phyloP scores from a whole-genome alignment of 2,888 invertebrate species.

The Limnephilus rhombicus region DNA sequence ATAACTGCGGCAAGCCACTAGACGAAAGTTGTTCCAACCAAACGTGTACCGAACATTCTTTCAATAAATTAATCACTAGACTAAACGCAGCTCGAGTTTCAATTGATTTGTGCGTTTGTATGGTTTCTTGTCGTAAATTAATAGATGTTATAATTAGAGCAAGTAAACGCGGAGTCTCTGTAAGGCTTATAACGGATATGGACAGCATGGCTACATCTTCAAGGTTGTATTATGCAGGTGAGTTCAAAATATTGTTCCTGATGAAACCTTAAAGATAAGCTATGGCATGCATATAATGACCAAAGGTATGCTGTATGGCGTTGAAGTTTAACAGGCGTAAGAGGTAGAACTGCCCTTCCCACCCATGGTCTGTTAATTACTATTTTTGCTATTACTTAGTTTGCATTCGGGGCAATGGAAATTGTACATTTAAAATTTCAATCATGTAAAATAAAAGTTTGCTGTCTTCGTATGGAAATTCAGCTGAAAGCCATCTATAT shows the following conservation, averaged over 20 bases:
- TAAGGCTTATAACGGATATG: conserved; percentile 18
- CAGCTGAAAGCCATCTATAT: too few relatives aligned
- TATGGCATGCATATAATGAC: too few relatives aligned
- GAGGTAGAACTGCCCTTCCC: too few relatives aligned
- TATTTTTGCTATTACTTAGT: too few relatives aligned
- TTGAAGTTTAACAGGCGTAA: too few relatives aligned
- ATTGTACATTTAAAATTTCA: too few relatives aligned
- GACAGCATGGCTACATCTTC: background rate
- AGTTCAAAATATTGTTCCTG: background rate
- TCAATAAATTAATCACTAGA: conserved; percentile 1
- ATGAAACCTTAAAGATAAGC: background rate
- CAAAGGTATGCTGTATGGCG: too few relatives aligned
- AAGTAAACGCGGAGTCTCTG: conserved; percentile 8
- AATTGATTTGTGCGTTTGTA: conserved; percentile 33
- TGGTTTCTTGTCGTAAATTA: background rate
- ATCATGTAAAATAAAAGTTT: too few relatives aligned
- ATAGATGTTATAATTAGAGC: background rate
- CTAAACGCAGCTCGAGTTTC: background rate
- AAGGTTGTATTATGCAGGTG: conserved; percentile 29
- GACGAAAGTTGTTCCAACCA: background rate
- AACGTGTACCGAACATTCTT: conserved; percentile 8
- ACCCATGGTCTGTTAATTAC: too few relatives aligned
- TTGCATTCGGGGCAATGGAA: too few relatives aligned
- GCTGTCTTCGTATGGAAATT: too few relatives aligned
- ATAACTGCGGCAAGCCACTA: background rate